Evolutionary conservation across 1,140 invertebrate species (phyloP), one percentile per base, ranked within the genome.

Genomic region (Camponotus vicinus): DNA sequence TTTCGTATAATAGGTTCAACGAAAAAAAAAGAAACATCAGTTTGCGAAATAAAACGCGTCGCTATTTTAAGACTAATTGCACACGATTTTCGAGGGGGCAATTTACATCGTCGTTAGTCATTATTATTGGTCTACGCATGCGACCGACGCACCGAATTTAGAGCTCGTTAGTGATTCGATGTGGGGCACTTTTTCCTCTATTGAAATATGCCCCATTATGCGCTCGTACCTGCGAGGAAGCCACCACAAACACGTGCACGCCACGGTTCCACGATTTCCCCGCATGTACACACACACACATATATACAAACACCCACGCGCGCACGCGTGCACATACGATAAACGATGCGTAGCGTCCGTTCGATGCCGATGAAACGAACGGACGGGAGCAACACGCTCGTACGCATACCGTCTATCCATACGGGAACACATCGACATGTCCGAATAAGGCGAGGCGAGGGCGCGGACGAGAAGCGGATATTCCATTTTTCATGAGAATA

Each of bases 391-490:
- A 45, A 79, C 87, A 40, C 63, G 67, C 21, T 67, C 61, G 18
- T 32, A n/a, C 49, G 27, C 27, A 34, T 59, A 37, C 37, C 45
- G 66, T 82, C 85, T 59, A 78, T 70, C 76, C 64, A 70, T 52
- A 57, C 37, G 76, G 27, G 63, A 45, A 49, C 11, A 70, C 9
- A 45, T 37, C 78, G 86, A 87, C 88, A 85, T 91, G 83, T 67
- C 90, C 91, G 73, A 91, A 92, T 91, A 92, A 89, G 91, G 91
- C 75, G 61, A 86, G 32, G 85, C 77, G n/a, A 77, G 49, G 59
- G 63, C 77, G 77, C 57, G 37, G 49, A 11, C 59, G 59, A 63
- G 52, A 49, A 80, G 64, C 27, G 42, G 63, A 86, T 83, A 42
- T 37, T 42, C 27, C 40, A 61, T 75, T 83, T 83, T 83, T 83